Base-by-base conservation (phyloP, 2,113 vertebrate species). In the Hippocampus guttulatus region DNA sequence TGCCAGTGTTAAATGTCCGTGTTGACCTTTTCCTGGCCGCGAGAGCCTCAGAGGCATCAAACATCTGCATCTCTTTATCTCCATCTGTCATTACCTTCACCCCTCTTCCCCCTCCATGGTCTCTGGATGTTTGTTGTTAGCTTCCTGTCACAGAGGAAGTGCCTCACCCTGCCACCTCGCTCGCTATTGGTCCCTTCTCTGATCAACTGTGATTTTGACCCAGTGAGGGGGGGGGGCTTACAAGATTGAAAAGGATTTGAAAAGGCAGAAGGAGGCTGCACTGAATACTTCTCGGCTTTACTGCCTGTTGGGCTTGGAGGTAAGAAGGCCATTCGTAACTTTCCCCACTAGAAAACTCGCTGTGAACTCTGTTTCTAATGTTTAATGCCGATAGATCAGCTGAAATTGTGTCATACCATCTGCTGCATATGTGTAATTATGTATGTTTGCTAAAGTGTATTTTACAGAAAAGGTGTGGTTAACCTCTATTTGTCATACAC, bases 71-170 rank as follows among this genome's bases (percentile, higher is more conserved):
- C 71, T 82, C 68, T 84, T 70, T 66, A 74, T 77, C 80, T 74
- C 64, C 47, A 64, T 67, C 5, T 73, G 49, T 78, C 81, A 80
- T 78, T 67, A 60, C 3, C 58, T 58, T 47, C 55, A 20, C 45
- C 67, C 20, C 30, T 52, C 38, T 58, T 58, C 75, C 25, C 58
- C 38, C 61, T 40, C 61, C 5, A 38, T 69, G 73, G 51, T 76
- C 78, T 85, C 70, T 79, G 54, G 77, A 75, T 91, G 85, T 91
- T 88, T 88, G 88, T 78, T 90, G 89, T 87, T 87, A 12, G 82
- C 86, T 93, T 92, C 91, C 90, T 92, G 91, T 93, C 79, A 86
- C 87, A 92, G 74, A 91, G 92, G 92, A 93, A 92, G 90, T 89
- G 90, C 90, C 90, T 91, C 91, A 81, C 91, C 92, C 91, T 80